Base-by-base conservation (phyloP, 2,888 invertebrate species). In the Papilio demoleus region DNA sequence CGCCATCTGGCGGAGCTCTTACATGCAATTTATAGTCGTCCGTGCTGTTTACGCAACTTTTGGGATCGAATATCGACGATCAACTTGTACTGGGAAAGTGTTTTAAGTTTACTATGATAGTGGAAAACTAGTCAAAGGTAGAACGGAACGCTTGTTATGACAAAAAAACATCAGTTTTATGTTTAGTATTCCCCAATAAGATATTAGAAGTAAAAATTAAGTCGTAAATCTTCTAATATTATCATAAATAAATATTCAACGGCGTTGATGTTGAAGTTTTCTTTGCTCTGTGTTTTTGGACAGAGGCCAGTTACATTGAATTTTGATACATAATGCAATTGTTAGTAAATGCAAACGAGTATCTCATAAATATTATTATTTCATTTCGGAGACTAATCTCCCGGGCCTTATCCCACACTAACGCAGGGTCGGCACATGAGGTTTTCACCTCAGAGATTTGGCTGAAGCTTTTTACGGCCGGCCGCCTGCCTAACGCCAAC, bases 201-300 rank as follows among this genome's bases (percentile, higher is more conserved):
- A 22, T 12, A 36, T 59, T 59, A 59, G 58, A 19, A 34, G 12
- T 19, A 8, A 59, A 59, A 59, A 59, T 36, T 59, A 59, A 59
- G 36, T 9, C 11, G 12, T 87, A 87, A 87, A 87, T 87, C 87
- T 87, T 87, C 84, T 82, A 79, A 79, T 81, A 87, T 87, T 87
- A 87, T 83, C 87, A 87, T 87, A 87, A 87, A 87, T 87, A 87
- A 86, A 87, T 87, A 87, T 87, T 87, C 87, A 87, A 84, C 79
- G 81, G 78, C 75, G 81, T 78, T 75, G 82, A 85, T 86, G 87
- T 87, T 87, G 86, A 86, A 86, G 84, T 86, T 85, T 84, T 83
- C 83, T 83, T 76, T 77, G 76, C 73, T 74, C 73, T 77, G 50
- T 75, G 38, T 71, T 69, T 74, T 81, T 86, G 86, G 86, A 83